Evolutionary conservation across 2,113 vertebrate species (phyloP), one percentile per base, ranked within the genome.

Genomic region (Micronycteris hirsuta): DNA sequence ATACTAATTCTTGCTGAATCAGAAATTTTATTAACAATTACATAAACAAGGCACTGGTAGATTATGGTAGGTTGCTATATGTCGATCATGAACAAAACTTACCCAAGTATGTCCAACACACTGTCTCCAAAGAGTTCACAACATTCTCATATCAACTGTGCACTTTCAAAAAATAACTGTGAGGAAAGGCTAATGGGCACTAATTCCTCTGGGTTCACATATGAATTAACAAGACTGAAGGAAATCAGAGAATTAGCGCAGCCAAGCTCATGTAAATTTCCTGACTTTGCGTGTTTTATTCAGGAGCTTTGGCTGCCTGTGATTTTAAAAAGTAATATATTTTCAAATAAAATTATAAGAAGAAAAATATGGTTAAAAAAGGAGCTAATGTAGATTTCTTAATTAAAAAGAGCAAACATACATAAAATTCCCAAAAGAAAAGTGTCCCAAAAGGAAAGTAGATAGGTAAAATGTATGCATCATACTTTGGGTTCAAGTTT

Each of bases 261-360:
- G 31, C 11, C n/a, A 95, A 68, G n/a, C 43, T 94, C 82, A 96
- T 74, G 45, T 58, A 81, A 54, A 94, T 56, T 83, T 91, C 54
- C 47, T 89, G 58, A 81, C 58, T 84, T 65, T 31, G 12, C 4
- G 17, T 81, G 28, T 80, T 93, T 90, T 41, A 78, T 71, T 97
- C 67, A 85, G 74, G 68, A 84, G 58, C 41, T 11, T 47, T 95
- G 74, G 43, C 76, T 49, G 36, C 38, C 76, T 85, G 71, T 19
- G 65, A 97, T 41, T 76, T 63, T 36, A 36, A 7, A 58, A 31
- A 91, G 19, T 81, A 71, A 87, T 95, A 82, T 80, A 86, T 88
- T 81, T 94, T 91, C 65, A 82, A 93, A 81, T 92, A 94, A 92
- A 96, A 87, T 76, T 95, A 90, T 33, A 81, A 86, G 41, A 81